Base-by-base conservation (phyloP, 2,797 vertebrate species). In the Siniperca scherzeri region DNA sequence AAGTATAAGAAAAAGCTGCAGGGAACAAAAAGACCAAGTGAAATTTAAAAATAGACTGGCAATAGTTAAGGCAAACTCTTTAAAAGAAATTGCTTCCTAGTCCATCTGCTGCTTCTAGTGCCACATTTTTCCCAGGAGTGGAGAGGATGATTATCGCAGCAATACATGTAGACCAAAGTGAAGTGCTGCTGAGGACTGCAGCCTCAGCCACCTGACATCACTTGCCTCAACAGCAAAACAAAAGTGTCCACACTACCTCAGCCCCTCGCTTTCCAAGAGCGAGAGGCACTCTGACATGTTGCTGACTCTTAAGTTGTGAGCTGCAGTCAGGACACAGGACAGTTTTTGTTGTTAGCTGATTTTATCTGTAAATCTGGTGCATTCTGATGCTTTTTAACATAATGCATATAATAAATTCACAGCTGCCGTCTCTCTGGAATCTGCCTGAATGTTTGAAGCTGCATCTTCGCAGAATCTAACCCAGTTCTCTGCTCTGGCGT, bases 301-400 rank as follows among this genome's bases (percentile, higher is more conserved):
- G 83, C 86, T 80, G 81, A 87, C 67, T 74, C 78, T 62, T 5
- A 4, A n/a, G 27, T 44, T 64, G 42, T 42, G 55, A 65, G 25
- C 67, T 56, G 50, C 60, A 74, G 46, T 3, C 48, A 33, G 22
- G 55, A 30, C 22, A 25, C 68, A 11, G 33, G 11, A n/a, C 27
- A 3, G 3, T 33, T 52, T 27, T 22, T 42, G 4, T 55, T 66
- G 3, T 52, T 17, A 46, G 17, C 44, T 46, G 38, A 7, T 42
- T 66, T 46, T 42, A 25, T 72, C 19, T 3, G 14, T 33, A 53
- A 56, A 77, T 38, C 53, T 46, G 21, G 22, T 59, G 27, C 55
- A 12, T 44, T 52, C 66, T 56, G 57, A 79, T 4, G 33, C 19
- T 27, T 61, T 84, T 78, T 40, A 53, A 48, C 25, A 59, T 75